Evolutionary conservation across 2,797 vertebrate species (phyloP).

Genomic region (Heterohyrax brucei): DNA sequence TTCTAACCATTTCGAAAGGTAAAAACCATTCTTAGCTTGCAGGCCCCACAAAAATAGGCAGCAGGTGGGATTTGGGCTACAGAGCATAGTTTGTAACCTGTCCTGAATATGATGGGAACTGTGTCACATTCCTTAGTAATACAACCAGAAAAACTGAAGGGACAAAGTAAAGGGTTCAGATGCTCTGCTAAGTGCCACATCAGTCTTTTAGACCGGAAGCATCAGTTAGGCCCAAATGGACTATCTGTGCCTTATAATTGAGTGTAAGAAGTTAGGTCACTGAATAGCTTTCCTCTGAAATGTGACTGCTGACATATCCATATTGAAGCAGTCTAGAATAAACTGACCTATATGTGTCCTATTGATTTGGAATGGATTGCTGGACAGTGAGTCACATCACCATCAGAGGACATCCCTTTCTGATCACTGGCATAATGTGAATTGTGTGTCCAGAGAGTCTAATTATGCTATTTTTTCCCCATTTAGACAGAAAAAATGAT

Average conservation of each 20-base stretch:
- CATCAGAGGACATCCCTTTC: neutral
- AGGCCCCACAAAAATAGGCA: neutral
- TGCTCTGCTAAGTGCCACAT: accelerated
- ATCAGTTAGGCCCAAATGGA: neutral
- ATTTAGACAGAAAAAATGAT: constrained; percentile 77
- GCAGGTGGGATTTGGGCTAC: accelerated
- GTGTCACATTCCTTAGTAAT: accelerated
- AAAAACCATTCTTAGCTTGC: neutral
- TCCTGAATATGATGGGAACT: too few relatives aligned
- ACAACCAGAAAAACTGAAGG: neutral
- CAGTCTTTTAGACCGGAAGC: neutral
- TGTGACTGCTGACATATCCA: neutral
- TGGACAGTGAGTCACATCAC: neutral
- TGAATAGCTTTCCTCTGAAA: neutral
- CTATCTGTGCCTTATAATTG: neutral
- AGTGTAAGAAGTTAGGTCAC: neutral
- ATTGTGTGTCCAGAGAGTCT: neutral
- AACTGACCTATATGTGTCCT: neutral
- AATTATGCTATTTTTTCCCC: neutral
- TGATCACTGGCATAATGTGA: neutral
- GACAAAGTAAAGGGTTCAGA: too few relatives aligned
- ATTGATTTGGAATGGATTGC: neutral
- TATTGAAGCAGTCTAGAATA: neutral
- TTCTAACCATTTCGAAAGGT: neutral
- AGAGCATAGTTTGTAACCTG: accelerated